Base-by-base conservation (phyloP, 2,888 invertebrate species). In the Hypsopygia costalis region DNA sequence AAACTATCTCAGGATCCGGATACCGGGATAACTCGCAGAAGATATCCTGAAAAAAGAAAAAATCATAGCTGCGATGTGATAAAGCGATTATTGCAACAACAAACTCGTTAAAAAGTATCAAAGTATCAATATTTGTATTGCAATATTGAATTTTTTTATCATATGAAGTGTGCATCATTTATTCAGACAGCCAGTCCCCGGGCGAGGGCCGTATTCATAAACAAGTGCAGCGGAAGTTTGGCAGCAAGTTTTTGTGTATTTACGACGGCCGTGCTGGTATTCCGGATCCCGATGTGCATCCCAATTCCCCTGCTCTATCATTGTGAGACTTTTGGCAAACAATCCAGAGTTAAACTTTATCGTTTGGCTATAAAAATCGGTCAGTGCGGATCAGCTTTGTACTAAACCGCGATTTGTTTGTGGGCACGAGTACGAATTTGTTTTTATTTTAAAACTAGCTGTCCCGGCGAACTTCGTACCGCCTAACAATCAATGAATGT, bases 231-330 rank as follows among this genome's bases (percentile, higher is more conserved):
- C 58, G 66, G 73, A 77, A 79, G 65, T 81, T 85, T 81, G 81
- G 81, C 79, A 82, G 67, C 65, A 77, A 76, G 71, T 81, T 81
- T 80, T 81, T 77, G 69, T 69, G 69, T 83, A 79, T 81, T 80
- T 81, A 81, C 73, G 68, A 33, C 59, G 62, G 65, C 63, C 63
- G 58, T 56, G 62, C 62, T 53, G 55, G 55, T 57, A 61, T 50
- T 51, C 49, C 46, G 52, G 55, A 51, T 54, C 58, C 48, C 58
- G 47, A 46, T 48, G 51, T 69, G 65, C 65, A 66, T 68, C 58
- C 69, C 66, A 59, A 63, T 70, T 58, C 62, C 64, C 60, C 58
- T 46, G 49, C 56, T 58, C 58, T 64, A 64, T 69, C 62, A 61
- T 52, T 56, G 59, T 51, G 47, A 58, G 55, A 54, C 40, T 67